These are phyloP conservation scores for Podarcis cretensis DNA, from an alignment of 2,113 vertebrate genomes.

Conservation along the genomic window DNA sequence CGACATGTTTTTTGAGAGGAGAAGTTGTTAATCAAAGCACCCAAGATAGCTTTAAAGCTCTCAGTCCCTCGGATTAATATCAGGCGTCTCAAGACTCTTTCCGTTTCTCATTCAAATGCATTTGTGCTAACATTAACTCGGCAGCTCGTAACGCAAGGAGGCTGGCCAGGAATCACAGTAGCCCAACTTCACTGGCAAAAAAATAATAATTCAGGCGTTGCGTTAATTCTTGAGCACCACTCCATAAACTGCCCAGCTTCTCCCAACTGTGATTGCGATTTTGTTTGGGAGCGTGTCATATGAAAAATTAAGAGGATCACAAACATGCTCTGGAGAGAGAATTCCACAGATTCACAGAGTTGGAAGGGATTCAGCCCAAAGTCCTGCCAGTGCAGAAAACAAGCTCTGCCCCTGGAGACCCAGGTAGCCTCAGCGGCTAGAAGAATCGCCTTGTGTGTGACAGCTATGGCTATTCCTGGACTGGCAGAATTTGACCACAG, in stretches of 20 bases:
- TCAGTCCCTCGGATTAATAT: conserved; percentile 41
- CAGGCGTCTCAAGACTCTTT: conserved; percentile 32
- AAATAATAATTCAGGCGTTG: background rate
- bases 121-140: conserved; percentile 35
- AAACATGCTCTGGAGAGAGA: background rate
- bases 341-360: background rate
- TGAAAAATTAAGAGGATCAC: background rate
- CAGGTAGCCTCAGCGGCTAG: no score
- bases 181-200: background rate
- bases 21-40: conserved; percentile 57
- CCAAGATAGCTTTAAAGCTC: conserved; percentile 43
- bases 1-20: conserved; percentile 53
- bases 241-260: background rate
- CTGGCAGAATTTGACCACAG: no score
- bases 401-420: no score
- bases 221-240: background rate
- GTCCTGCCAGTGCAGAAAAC: no score
- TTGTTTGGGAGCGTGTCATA: background rate
- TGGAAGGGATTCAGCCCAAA: no score
- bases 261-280: background rate
- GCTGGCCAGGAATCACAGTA: background rate
- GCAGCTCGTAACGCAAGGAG: conserved; percentile 21
- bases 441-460: no score
- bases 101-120: conserved; percentile 44
- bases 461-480: no score